Percentiles rank a stretch among this genome's conserved stretches.
Evolutionary conservation across 2,797 vertebrate genomes (phyloP).

Genomic region (Philypnodon macrostomus): DNA sequence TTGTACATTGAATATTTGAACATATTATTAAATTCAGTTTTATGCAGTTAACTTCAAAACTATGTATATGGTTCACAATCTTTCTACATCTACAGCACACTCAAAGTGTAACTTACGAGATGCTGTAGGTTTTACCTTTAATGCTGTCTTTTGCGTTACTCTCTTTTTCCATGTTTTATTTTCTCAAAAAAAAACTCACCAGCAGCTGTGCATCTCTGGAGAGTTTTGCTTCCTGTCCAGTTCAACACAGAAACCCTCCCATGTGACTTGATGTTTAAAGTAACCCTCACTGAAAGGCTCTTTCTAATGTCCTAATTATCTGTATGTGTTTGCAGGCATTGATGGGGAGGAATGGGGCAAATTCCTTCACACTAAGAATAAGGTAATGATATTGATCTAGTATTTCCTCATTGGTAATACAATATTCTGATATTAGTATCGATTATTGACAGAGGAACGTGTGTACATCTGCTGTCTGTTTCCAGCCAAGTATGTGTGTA

Average conservation of each 20-base stretch:
- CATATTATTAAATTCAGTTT: too few species aligned
- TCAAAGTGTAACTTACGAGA: too few species aligned
- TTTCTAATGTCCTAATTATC: constrained; percentile 27
- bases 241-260: constrained; percentile 33
- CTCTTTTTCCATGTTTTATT: too few species aligned
- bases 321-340: constrained; percentile 78
- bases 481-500: constrained; percentile 8
- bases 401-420: too few species aligned
- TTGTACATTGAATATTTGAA: too few species aligned
- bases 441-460: constrained; percentile 2
- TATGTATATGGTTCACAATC: too few species aligned
- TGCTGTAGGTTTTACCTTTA: too few species aligned
- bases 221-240: constrained; percentile 39
- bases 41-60: too few species aligned
- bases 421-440: too few species aligned
- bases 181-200: too few species aligned
- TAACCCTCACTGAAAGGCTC: constrained; percentile 28
- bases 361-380: constrained; percentile 98
- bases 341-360: constrained; percentile 98
- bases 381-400: constrained; percentile 74
- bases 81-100: too few species aligned
- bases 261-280: constrained; percentile 34
- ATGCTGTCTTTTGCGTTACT: constrained; percentile 4
- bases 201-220: constrained; percentile 26
- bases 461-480: constrained; percentile 10